These are phyloP conservation scores for Rhizoglyphus robini DNA, from an alignment of 1,140 invertebrate species.

Conservation along the genomic window DNA sequence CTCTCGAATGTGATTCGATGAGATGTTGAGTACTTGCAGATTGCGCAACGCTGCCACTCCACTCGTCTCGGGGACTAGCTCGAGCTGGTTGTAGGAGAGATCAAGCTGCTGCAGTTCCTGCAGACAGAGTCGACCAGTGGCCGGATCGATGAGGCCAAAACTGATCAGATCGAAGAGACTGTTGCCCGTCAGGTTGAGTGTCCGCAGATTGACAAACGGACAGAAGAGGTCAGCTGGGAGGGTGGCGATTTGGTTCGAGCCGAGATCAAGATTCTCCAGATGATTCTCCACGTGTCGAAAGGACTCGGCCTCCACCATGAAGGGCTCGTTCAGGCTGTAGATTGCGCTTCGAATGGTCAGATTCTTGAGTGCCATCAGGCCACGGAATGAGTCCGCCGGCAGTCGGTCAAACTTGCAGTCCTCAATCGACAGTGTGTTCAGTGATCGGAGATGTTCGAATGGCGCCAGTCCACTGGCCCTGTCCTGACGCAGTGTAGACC, in stretches of 20 bases:
- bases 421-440: slow-evolving; percentile 25
- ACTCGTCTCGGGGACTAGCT: slow-evolving; percentile 51
- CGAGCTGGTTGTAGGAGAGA: slow-evolving; percentile 59
- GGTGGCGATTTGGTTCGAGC: slow-evolving; percentile 63
- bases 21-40: slow-evolving; percentile 56
- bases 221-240: slow-evolving; percentile 58
- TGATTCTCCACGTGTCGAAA: slow-evolving; percentile 31
- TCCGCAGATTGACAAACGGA: slow-evolving; percentile 37
- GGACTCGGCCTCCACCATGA: background rate
- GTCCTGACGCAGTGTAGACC: background rate
- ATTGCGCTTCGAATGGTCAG: slow-evolving; percentile 36
- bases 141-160: slow-evolving; percentile 47
- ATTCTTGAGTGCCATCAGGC: slow-evolving; percentile 27
- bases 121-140: slow-evolving; percentile 40
- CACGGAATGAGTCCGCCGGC: slow-evolving; percentile 24
- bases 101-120: slow-evolving; percentile 66
- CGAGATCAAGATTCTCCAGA: slow-evolving; percentile 53
- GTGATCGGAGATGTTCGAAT: slow-evolving; percentile 25
- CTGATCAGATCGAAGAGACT: slow-evolving; percentile 57
- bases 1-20: slow-evolving; percentile 56
- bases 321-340: slow-evolving; percentile 40
- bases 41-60: slow-evolving; percentile 58
- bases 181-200: slow-evolving; percentile 46
- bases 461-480: slow-evolving; percentile 45
- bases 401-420: slow-evolving; percentile 26